These are phyloP conservation scores for Cavia aperea DNA, from an alignment of 2,113 vertebrate genomes.

Conservation along the genomic window DNA sequence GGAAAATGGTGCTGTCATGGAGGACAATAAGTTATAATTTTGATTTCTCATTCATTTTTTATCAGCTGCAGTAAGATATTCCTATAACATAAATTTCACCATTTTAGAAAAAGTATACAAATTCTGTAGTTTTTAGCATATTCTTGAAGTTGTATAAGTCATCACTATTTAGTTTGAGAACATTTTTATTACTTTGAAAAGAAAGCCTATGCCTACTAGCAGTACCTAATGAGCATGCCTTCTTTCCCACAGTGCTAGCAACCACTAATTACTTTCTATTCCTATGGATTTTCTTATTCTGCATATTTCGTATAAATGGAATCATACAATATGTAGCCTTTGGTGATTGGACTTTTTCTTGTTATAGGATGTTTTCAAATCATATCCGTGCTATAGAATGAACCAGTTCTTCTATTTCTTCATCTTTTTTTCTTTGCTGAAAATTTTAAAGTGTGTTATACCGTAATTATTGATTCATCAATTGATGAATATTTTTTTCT, in stretches of 20 bases:
- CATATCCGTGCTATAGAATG: background rate
- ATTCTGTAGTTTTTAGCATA: background rate
- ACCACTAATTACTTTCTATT: background rate
- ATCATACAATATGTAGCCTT: background rate
- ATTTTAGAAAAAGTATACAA: background rate
- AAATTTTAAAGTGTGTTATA: background rate
- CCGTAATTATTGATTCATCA: background rate
- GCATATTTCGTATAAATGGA: background rate
- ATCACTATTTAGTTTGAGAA: background rate
- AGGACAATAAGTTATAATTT: background rate
- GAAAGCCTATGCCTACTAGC: background rate
- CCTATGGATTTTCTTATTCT: background rate
- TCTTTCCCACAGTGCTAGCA: background rate
- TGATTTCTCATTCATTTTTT: conserved; percentile 9
- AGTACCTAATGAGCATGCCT: background rate
- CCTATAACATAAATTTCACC: background rate
- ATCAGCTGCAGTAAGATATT: background rate
- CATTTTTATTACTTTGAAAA: background rate
- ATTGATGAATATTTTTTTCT: background rate
- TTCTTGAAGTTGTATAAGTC: background rate
- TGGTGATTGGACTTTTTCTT: background rate
- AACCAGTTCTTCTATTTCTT: background rate
- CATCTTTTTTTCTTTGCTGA: background rate
- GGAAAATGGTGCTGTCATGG: background rate
- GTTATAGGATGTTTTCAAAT: background rate